phyloP scores from a whole-genome alignment of 2,888 invertebrate genomes.

The Nezara viridula region DNA sequence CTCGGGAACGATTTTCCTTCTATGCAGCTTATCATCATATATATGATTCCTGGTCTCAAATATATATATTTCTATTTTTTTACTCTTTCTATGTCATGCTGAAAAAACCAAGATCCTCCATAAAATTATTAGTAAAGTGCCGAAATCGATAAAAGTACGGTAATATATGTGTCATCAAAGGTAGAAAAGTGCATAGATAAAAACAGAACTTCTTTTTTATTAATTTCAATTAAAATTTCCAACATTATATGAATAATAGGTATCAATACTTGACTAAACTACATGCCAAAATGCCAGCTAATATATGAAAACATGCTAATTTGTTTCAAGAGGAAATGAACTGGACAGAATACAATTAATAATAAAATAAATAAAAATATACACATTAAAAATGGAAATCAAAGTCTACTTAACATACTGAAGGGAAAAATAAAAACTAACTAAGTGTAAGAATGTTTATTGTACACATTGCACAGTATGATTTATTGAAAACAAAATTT shows the following conservation, averaged over 20 bases:
- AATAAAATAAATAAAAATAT: conserved; percentile 20
- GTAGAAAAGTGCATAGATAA: neutral
- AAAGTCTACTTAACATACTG: conserved; percentile 13
- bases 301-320: conserved; percentile 12
- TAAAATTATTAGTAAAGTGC: neutral
- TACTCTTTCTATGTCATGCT: no score
- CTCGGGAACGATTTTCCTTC: no score
- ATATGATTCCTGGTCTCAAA: no score
- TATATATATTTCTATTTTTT: no score
- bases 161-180: no score
- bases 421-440: conserved; percentile 54
- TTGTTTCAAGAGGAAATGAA: neutral
- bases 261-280: neutral
- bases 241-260: neutral
- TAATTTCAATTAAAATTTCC: conserved; percentile 13
- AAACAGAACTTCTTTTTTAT: neutral
- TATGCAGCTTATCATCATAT: no score
- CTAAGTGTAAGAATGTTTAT: conserved; percentile 56
- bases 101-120: no score
- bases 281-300: conserved; percentile 30
- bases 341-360: neutral
- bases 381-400: neutral
- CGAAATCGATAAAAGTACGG: neutral
- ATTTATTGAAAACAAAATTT: conserved; percentile 34
- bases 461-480: conserved; percentile 57